These are phyloP conservation scores for Cyclopterus lumpus DNA, from an alignment of 2,797 vertebrate species.

Conservation along the genomic window DNA sequence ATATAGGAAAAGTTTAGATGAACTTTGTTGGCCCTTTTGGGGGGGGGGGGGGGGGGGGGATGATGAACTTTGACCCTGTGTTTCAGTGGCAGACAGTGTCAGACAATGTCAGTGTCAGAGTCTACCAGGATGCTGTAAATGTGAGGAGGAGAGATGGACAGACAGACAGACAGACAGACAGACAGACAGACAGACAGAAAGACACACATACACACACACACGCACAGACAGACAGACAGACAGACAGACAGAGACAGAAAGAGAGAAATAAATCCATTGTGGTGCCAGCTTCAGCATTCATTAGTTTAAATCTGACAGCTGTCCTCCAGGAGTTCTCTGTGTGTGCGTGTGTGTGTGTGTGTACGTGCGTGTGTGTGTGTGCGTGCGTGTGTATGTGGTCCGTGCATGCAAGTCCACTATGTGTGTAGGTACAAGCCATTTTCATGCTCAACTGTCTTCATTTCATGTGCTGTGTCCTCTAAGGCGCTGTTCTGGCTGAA, in stretches of 20 bases:
- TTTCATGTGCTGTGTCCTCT: background rate
- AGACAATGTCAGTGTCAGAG: slow-evolving; percentile 15
- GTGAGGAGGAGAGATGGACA: slow-evolving; percentile 4
- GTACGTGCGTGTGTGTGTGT: too few species aligned
- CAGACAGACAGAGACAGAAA: slow-evolving; percentile 21
- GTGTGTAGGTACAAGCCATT: background rate
- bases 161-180: background rate
- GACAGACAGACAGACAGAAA: slow-evolving; percentile 2
- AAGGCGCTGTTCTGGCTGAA: background rate
- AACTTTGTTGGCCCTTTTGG: background rate
- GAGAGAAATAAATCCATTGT: slow-evolving; percentile 17
- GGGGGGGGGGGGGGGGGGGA: background rate
- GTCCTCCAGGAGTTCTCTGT: background rate
- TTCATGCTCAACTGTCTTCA: slow-evolving; percentile 18
- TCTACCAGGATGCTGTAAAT: slow-evolving; percentile 16
- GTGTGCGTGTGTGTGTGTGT: background rate
- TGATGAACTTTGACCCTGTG: background rate
- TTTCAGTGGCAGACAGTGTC: slow-evolving; percentile 28
- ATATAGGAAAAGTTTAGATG: background rate
- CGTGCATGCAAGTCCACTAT: background rate
- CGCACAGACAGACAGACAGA: slow-evolving; percentile 18
- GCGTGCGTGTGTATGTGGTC: too few species aligned
- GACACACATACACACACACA: too few species aligned
- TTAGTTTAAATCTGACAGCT: slow-evolving; percentile 55
- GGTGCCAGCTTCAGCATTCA: slow-evolving; percentile 27